These are phyloP conservation scores for Mellilla xanthometata DNA, from an alignment of 2,888 invertebrate genomes.

Conservation along the genomic window DNA sequence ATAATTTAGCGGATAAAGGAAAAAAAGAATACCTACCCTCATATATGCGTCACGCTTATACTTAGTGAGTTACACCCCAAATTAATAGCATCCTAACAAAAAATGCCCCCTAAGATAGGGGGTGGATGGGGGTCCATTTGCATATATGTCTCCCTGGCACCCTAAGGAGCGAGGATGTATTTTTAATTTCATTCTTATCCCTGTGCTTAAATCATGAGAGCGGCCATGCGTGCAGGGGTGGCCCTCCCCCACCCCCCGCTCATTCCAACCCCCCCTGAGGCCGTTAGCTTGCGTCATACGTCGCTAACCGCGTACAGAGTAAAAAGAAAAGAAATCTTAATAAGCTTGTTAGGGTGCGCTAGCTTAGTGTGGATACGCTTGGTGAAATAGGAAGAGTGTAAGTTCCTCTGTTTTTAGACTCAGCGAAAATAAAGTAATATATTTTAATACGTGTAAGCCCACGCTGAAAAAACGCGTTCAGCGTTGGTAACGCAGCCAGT, in stretches of 20 bases:
- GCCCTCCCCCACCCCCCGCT: conserved; percentile 42
- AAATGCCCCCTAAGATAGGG: conserved; percentile 77
- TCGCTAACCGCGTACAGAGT: conserved; percentile 81
- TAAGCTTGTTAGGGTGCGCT: conserved; percentile 80
- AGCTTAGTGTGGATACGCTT: conserved; percentile 52
- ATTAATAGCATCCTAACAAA: conserved; percentile 83
- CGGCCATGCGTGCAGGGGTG: conserved; percentile 80
- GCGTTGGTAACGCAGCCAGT: too few relatives aligned
- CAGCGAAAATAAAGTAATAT: too few relatives aligned
- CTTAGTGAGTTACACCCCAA: conserved; percentile 79
- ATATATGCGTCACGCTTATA: conserved; percentile 57
- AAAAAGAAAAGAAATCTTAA: conserved; percentile 83
- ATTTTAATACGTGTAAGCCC: too few relatives aligned
- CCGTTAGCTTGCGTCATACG: conserved; percentile 81
- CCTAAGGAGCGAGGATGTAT: conserved; percentile 81
- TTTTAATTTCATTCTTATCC: conserved; percentile 84
- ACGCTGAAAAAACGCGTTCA: too few relatives aligned
- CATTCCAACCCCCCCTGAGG: conserved; percentile 46
- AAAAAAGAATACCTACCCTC: conserved; percentile 50
- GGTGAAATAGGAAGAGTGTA: conserved; percentile 4
- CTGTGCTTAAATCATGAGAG: conserved; percentile 82
- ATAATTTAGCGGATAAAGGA: conserved; percentile 74
- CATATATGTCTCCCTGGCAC: conserved; percentile 81
- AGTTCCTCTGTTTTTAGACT: too few relatives aligned
- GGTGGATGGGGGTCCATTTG: conserved; percentile 70